A percentile compares a stretch with the other conserved stretches of the same genome.
Conservation (phyloP, 1,140 invertebrate species). For the Aporrectodea caliginosa region DNA sequence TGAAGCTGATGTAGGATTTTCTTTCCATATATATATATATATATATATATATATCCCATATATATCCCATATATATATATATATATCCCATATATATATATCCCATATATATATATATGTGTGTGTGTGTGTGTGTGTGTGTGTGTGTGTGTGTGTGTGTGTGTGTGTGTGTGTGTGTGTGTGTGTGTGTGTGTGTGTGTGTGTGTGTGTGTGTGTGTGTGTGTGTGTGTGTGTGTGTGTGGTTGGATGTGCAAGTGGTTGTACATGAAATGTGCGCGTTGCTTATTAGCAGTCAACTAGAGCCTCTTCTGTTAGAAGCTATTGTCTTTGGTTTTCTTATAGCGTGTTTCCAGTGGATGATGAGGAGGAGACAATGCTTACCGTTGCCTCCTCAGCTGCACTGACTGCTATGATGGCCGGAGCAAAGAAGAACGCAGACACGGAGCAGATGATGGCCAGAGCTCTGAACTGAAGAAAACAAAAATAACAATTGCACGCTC, state of each 20-base stretch:
- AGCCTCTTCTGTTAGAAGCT: no score
- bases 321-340: no score
- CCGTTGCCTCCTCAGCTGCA: not conserved
- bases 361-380: not conserved
- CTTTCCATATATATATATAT: no score
- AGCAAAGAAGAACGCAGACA: not conserved
- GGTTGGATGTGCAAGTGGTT: not conserved
- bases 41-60: no score
- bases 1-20: no score
- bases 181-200: conserved; percentile 27
- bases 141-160: conserved; percentile 28
- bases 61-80: not conserved
- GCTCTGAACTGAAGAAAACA: conserved; percentile 66
- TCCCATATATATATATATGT: conserved; percentile 21
- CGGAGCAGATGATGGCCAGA: conserved; percentile 75
- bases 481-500: conserved; percentile 66
- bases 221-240: conserved; percentile 18
- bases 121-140: conserved; percentile 28
- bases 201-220: conserved; percentile 29
- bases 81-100: no score
- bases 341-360: not conserved
- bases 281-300: no score
- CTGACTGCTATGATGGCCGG: not conserved
- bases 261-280: no score
- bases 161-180: conserved; percentile 12